phyloP scores from a whole-genome alignment of 2,797 vertebrate genomes.

The Melanotaenia pygmaea region DNA sequence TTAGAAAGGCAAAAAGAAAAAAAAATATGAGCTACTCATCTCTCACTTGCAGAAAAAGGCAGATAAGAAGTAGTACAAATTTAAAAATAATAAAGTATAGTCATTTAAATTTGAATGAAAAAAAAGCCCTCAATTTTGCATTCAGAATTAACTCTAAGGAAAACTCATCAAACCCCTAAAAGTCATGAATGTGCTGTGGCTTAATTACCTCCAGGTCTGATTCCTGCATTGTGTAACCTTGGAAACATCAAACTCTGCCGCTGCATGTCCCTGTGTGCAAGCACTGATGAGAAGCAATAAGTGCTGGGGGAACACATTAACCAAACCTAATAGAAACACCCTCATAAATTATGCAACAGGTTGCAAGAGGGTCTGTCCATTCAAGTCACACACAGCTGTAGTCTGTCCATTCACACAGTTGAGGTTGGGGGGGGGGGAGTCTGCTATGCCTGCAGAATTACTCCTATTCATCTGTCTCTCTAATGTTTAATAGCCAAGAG shows the following conservation, averaged over 20 bases:
- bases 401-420: conserved; percentile 74
- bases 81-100: neutral
- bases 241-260: conserved; percentile 48
- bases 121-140: neutral
- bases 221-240: conserved; percentile 56
- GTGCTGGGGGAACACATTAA: conserved; percentile 70
- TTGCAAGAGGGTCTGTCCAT: conserved; percentile 72
- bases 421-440: conserved; percentile 39
- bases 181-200: conserved; percentile 35
- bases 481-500: conserved; percentile 53
- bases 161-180: conserved; percentile 32
- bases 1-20: neutral
- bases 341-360: conserved; percentile 80
- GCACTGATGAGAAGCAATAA: conserved; percentile 66
- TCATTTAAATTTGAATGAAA: neutral
- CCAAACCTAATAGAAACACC: conserved; percentile 67
- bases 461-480: conserved; percentile 63
- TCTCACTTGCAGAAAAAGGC: neutral
- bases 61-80: neutral
- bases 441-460: conserved; percentile 59
- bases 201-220: conserved; percentile 59
- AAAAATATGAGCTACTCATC: neutral
- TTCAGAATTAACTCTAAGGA: conserved; percentile 10
- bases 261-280: conserved; percentile 24
- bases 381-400: conserved; percentile 80